Conservation (phyloP, 2,888 invertebrate species). For the Nomada ruficornis region DNA sequence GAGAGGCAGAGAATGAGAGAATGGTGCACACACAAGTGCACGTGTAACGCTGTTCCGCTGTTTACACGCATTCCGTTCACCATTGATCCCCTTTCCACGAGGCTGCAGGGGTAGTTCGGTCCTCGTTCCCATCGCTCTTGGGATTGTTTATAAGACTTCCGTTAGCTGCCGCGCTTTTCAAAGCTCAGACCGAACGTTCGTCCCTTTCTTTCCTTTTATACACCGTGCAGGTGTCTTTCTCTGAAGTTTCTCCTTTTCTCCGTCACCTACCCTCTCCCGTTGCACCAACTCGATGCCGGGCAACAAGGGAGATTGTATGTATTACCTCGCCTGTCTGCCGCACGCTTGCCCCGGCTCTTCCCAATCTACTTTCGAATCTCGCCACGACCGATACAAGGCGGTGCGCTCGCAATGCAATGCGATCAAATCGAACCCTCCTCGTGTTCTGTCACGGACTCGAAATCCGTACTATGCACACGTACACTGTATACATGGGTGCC, state of each 20-base stretch:
- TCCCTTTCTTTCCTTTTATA: slow-evolving; percentile 3
- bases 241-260: slow-evolving; percentile 13
- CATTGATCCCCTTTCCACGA: slow-evolving; percentile 74
- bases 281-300: slow-evolving; percentile 70
- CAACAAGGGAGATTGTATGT: slow-evolving; percentile 79
- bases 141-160: slow-evolving; percentile 81
- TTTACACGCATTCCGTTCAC: slow-evolving; percentile 72
- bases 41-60: slow-evolving; percentile 57
- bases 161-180: slow-evolving; percentile 76
- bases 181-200: slow-evolving; percentile 47
- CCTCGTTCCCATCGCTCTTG: slow-evolving; percentile 69
- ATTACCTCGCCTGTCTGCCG: slow-evolving; percentile 77
- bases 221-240: slow-evolving; percentile 25
- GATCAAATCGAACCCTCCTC: slow-evolving; percentile 70
- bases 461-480: slow-evolving; percentile 33
- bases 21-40: slow-evolving; percentile 7
- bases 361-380: slow-evolving; percentile 76
- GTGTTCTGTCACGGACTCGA: slow-evolving; percentile 64
- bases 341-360: slow-evolving; percentile 75
- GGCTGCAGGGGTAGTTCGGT: slow-evolving; percentile 56
- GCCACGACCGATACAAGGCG: slow-evolving; percentile 72
- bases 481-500: not conserved
- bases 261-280: slow-evolving; percentile 26
- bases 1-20: not conserved
- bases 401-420: slow-evolving; percentile 70